A percentile compares a stretch with the other conserved stretches of the same genome.
These are phyloP conservation scores for Copidosoma floridanum DNA, from an alignment of 1,140 invertebrate species.

Conservation along the genomic window DNA sequence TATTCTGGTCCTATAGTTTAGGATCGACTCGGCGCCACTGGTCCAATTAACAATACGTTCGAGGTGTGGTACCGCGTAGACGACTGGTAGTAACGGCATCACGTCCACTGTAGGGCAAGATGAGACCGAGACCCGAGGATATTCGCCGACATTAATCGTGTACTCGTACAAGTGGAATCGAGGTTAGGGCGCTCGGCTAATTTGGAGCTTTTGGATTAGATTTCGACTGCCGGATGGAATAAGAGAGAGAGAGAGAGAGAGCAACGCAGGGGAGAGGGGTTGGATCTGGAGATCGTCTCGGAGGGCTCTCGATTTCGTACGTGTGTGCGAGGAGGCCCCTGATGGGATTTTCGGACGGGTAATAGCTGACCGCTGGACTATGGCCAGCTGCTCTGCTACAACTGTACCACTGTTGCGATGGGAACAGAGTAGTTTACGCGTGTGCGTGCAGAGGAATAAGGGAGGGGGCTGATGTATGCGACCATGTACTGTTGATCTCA, in stretches of 20 bases:
- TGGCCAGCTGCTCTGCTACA: no score
- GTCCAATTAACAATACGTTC: slow-evolving; percentile 14
- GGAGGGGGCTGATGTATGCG: no score
- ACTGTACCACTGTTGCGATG: no score
- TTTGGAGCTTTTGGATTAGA: slow-evolving; percentile 10
- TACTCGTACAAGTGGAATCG: no score
- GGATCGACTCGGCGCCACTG: neutral
- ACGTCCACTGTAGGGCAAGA: neutral
- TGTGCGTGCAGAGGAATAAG: no score
- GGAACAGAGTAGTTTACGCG: no score
- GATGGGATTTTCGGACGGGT: slow-evolving; percentile 9
- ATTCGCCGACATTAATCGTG: slow-evolving; percentile 13
- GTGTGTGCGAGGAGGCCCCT: neutral
- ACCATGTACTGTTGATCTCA: no score
- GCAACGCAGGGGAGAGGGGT: no score
- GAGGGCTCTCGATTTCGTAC: neutral
- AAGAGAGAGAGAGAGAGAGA: no score
- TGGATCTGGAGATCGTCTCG: no score
- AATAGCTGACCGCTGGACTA: no score
- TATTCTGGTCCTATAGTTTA: neutral
- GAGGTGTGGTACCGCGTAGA: neutral
- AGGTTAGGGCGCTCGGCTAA: neutral
- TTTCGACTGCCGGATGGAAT: neutral
- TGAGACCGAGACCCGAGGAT: no score
- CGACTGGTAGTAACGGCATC: neutral